Evolutionary conservation across 2,888 invertebrate genomes (phyloP).

Genomic region (Morpho deidamia): DNA sequence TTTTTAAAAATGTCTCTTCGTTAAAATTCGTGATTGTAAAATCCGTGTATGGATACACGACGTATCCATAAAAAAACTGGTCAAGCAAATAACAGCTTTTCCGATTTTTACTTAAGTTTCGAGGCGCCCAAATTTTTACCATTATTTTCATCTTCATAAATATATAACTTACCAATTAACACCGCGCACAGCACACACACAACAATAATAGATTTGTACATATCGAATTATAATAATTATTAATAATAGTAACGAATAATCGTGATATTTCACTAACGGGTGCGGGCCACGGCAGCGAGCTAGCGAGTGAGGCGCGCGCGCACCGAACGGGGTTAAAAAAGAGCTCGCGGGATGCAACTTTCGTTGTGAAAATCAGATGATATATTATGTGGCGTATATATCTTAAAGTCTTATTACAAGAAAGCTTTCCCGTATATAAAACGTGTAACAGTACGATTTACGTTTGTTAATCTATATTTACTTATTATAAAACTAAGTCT

Average conservation of each 20-base stretch:
- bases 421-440: not conserved
- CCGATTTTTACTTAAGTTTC: no score
- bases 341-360: conserved; percentile 20
- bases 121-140: no score
- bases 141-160: not conserved
- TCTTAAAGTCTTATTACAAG: not conserved
- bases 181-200: conserved; percentile 59
- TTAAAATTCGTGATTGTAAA: no score
- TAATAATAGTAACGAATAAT: not conserved
- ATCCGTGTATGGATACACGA: no score
- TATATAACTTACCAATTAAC: conserved; percentile 59
- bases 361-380: conserved; percentile 16
- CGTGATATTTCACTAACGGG: not conserved
- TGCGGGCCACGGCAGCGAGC: conserved; percentile 47
- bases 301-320: conserved; percentile 58
- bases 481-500: no score
- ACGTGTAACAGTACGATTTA: no score
- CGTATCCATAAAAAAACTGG: no score
- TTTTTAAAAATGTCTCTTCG: no score
- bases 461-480: no score
- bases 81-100: no score
- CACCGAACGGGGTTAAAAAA: conserved; percentile 60
- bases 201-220: conserved; percentile 58
- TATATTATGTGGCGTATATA: not conserved
- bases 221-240: conserved; percentile 32